Conservation (phyloP, 1,140 invertebrate genomes). For the Dufourea novaeangliae region DNA sequence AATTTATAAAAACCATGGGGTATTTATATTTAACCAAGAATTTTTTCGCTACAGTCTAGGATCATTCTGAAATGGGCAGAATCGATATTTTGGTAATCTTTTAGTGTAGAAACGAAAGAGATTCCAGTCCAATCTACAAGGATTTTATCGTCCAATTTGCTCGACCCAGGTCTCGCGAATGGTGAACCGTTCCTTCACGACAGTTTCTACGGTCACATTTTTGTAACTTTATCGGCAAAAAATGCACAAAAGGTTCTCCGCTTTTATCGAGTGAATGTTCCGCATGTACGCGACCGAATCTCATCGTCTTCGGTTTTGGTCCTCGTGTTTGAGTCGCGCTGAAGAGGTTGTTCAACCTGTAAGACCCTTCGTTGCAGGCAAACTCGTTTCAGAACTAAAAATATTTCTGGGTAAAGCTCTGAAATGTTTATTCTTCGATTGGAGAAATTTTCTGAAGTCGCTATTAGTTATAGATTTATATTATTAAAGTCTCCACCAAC, state of each 20-base stretch:
- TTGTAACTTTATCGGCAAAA: background rate
- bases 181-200: background rate
- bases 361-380: background rate
- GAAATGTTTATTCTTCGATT: too few relatives aligned
- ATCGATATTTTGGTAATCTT: background rate
- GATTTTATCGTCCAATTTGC: background rate
- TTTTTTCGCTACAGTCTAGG: too few relatives aligned
- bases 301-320: background rate
- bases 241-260: background rate
- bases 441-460: too few relatives aligned
- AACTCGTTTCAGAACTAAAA: slow-evolving; percentile 6
- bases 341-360: slow-evolving; percentile 27
- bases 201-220: background rate
- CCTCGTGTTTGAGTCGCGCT: background rate
- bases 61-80: background rate
- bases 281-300: background rate
- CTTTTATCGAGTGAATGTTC: background rate
- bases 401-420: too few relatives aligned
- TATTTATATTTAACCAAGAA: too few relatives aligned
- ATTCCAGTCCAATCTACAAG: background rate
- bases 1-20: too few relatives aligned
- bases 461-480: too few relatives aligned
- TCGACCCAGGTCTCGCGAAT: too few relatives aligned
- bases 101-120: background rate
- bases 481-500: too few relatives aligned